Evolutionary conservation across 2,113 vertebrate genomes (phyloP).

Genomic region (Tor tambroides): DNA sequence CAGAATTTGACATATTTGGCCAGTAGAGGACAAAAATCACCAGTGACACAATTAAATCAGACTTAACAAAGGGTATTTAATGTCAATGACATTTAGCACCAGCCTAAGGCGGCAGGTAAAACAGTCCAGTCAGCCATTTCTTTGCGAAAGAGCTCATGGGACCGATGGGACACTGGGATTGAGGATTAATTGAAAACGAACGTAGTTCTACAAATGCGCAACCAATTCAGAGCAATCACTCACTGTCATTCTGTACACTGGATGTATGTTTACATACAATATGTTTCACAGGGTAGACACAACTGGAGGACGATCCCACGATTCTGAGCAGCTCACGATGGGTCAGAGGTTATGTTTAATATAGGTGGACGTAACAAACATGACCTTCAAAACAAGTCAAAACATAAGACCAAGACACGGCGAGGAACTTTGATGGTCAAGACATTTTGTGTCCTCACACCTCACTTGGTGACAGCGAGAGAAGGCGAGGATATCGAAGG

Average conservation of each 20-base stretch:
- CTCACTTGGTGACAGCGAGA: constrained; percentile 22
- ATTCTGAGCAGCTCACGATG: neutral
- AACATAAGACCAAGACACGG: constrained; percentile 20
- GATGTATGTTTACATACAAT: neutral
- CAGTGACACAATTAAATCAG: constrained; percentile 73
- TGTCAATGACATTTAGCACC: constrained; percentile 94
- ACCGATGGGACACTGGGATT: constrained; percentile 72
- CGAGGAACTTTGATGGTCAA: constrained; percentile 37
- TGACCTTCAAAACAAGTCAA: constrained; percentile 41
- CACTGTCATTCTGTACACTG: constrained; percentile 3
- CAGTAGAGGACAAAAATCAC: constrained; percentile 64
- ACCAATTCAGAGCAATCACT: constrained; percentile 32
- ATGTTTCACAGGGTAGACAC: neutral
- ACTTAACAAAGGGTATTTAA: constrained; percentile 73
- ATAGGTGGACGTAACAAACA: constrained; percentile 6
- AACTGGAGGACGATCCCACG: neutral
- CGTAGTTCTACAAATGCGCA: neutral
- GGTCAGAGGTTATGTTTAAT: constrained; percentile 2
- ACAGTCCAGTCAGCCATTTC: constrained; percentile 92
- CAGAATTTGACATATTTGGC: constrained; percentile 47
- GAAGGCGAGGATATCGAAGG: constrained; percentile 11
- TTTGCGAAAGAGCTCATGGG: constrained; percentile 48
- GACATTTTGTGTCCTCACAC: constrained; percentile 32
- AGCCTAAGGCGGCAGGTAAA: constrained; percentile 90
- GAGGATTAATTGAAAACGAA: constrained; percentile 78